Conservation (phyloP, 2,797 vertebrate genomes). For the Staurois parvus region DNA sequence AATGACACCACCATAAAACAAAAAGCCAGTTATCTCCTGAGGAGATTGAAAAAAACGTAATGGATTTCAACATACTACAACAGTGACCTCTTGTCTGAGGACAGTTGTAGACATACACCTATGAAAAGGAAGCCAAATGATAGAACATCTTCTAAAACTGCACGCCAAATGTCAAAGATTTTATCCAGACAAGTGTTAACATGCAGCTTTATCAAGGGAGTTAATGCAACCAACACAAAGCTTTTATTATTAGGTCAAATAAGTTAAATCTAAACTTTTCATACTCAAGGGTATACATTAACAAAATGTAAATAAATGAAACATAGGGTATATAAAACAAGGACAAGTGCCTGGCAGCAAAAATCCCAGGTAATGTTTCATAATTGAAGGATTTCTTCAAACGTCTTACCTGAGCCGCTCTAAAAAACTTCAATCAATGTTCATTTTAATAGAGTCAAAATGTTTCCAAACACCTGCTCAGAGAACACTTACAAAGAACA, state of each 20-base stretch:
- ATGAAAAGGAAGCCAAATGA: background rate
- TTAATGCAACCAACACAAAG: background rate
- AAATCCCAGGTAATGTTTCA: background rate
- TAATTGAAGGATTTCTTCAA: background rate
- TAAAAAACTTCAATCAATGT: conserved; percentile 10
- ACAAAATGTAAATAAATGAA: background rate
- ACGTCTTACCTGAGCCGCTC: background rate
- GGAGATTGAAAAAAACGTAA: no score
- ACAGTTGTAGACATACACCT: background rate
- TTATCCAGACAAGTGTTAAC: conserved; percentile 19
- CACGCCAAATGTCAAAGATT: conserved; percentile 1
- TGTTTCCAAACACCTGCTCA: conserved; percentile 17
- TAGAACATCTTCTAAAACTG: background rate
- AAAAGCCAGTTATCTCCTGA: no score
- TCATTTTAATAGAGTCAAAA: background rate
- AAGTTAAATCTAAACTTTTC: background rate
- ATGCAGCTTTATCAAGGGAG: background rate
- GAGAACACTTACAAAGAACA: background rate
- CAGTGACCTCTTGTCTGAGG: conserved; percentile 26
- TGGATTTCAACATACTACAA: background rate
- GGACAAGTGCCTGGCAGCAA: conserved; percentile 8
- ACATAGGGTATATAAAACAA: background rate
- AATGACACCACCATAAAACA: no score
- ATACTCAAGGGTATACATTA: background rate
- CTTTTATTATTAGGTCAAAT: background rate